A percentile compares a stretch with the other conserved stretches of the same genome.
These are phyloP conservation scores for Pipistrellus kuhlii DNA, from an alignment of 2,797 vertebrate genomes.

Conservation along the genomic window DNA sequence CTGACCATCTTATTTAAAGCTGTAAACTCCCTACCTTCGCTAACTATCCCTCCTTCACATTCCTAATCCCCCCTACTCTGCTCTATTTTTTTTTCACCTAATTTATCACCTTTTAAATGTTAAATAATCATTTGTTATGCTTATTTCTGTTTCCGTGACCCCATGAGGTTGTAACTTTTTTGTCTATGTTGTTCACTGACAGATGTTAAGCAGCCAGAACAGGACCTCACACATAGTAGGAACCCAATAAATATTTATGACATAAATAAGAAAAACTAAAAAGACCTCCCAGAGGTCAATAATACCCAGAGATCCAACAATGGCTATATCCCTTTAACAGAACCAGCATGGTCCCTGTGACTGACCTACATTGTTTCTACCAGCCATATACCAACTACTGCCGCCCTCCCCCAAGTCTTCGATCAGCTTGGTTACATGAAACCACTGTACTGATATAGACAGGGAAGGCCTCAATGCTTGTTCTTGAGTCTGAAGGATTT, in stretches of 20 bases:
- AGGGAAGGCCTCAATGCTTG: background rate
- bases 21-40: background rate
- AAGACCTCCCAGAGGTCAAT: conserved; percentile 21
- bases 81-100: background rate
- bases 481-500: conserved; percentile 55
- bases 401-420: background rate
- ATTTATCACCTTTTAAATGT: conserved; percentile 32
- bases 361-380: background rate
- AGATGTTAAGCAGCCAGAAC: conserved; percentile 28
- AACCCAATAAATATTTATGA: conserved; percentile 32
- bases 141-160: conserved; percentile 62
- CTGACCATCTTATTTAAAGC: conserved; percentile 10
- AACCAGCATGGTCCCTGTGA: background rate
- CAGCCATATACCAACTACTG: background rate
- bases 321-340: conserved; percentile 2
- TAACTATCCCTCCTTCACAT: background rate
- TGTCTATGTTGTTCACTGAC: conserved; percentile 55
- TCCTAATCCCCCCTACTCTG: background rate
- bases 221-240: background rate
- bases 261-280: conserved; percentile 32
- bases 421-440: background rate
- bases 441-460: background rate
- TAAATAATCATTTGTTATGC: conserved; percentile 7
- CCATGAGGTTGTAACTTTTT: background rate
- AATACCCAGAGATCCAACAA: background rate